Base-by-base conservation (phyloP, 2,888 invertebrate species). In the Pyralis farinalis region DNA sequence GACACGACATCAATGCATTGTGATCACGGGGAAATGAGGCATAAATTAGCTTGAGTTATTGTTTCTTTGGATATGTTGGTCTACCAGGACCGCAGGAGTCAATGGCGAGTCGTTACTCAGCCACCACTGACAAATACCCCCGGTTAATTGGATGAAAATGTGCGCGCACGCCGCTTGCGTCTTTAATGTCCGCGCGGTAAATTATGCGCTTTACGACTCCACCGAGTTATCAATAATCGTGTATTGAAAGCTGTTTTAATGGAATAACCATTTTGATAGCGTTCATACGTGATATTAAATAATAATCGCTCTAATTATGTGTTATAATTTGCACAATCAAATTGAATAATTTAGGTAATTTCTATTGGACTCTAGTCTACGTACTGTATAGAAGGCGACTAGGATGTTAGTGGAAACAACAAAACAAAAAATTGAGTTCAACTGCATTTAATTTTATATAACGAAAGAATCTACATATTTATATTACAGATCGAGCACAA, bases 81-180 rank as follows among this genome's bases (percentile, higher is more conserved):
- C 21, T 34, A 29, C 20, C n/a, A 28, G 29, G 27, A 27, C 36
- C 28, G 16, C 60, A 49, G 60, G 54, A 57, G 57, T 66, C 66
- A 64, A 63, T 60, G 47, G 55, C 52, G 51, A 56, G 53, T 65
- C 71, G 72, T 77, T 75, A 71, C 64, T 76, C 71, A 67, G 27
- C 53, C 52, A 51, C 48, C 57, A 55, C 71, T 72, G 76, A 78
- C 79, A 77, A 80, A 79, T 77, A 68, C 69, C 61, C 58, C 46
- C 58, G 50, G 70, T 74, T 81, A 82, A 83, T 82, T 82, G 80
- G 78, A 68, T 55, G 75, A 71, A 76, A 69, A 66, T 25, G 25
- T 55, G 52, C 53, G 59, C 59, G 51, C 58, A 47, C 56, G 54
- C 48, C 47, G 59, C 61, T 47, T 48, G 48, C 58, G 44, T 47